Evolutionary conservation across 2,797 vertebrate genomes (phyloP), one percentile per base, ranked within the genome.

Genomic region (Sardinella longiceps): DNA sequence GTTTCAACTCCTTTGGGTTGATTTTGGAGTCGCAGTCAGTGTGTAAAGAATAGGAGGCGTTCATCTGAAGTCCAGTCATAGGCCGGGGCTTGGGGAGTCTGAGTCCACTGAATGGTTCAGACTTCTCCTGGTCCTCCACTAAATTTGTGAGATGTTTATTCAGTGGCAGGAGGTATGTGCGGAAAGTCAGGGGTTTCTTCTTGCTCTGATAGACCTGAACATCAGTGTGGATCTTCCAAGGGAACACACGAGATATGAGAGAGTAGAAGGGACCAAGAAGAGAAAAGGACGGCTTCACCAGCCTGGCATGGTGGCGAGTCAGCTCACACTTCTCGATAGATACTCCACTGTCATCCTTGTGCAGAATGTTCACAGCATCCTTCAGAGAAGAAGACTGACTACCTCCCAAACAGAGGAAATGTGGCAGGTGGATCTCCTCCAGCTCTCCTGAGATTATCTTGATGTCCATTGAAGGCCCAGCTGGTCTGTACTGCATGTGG

Each of bases 401-500:
- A 39, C 82, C 88, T 87, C 80, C 87, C 10, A 53, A n/a, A n/a
- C n/a, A n/a, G n/a, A n/a, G n/a, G n/a, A n/a, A n/a, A n/a, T n/a
- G n/a, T n/a, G n/a, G n/a, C 10, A 91, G 81, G 77, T 88, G 12
- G 11, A 89, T 80, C 30, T 88, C 85, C 9, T 87, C 86, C 2
- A 92, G 7, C 25, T 77, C 20, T 20, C 91, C 91, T 56, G 53
- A 39, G 66, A 23, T 84, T 48, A 91, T 56, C 25, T 56, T 85
- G 63, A 92, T 87, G 86, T 92, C 86, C 58, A 91, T 50, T 15
- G 90, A 81, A 37, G 91, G 89, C n/a, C 91, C 91, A 81, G 81
- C 90, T 50, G 87, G 88, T 2, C 81, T 82, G 81, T 81, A 90
- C 6, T 77, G 23, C n/a, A 53, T 39, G 7, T 10, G 70, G 23